Percentiles rank a stretch among this genome's conserved stretches.
Evolutionary conservation across 2,888 invertebrate genomes (phyloP).

Genomic region (Melanchra persicariae): DNA sequence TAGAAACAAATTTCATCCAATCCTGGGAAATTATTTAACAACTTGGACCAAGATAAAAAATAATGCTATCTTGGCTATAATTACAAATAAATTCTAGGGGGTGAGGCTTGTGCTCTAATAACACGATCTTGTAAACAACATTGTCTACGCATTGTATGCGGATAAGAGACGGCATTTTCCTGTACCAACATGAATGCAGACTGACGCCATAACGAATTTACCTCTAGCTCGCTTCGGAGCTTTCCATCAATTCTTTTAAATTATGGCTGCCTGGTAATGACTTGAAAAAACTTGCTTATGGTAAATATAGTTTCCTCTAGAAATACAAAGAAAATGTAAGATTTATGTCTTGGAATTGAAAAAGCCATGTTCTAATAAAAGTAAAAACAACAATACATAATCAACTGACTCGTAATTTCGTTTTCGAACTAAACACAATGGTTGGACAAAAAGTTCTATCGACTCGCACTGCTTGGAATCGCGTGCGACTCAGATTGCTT

Average conservation of each 20-base stretch:
- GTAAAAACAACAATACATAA: constrained; percentile 54
- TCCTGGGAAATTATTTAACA: neutral
- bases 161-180: neutral
- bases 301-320: neutral
- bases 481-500: constrained; percentile 66
- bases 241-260: neutral
- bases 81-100: neutral
- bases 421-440: constrained; percentile 63
- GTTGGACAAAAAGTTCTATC: constrained; percentile 60
- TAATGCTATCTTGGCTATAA: neutral
- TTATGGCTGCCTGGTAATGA: neutral
- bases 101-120: neutral
- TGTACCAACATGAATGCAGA: neutral
- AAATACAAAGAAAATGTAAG: neutral
- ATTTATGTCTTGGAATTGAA: constrained; percentile 12
- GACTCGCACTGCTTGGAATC: constrained; percentile 48
- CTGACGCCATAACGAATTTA: neutral
- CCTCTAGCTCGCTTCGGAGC: neutral
- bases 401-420: constrained; percentile 49
- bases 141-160: neutral
- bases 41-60: neutral
- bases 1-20: neutral
- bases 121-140: neutral
- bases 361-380: constrained; percentile 42
- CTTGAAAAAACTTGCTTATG: neutral